These are phyloP conservation scores for Troides helena DNA, from an alignment of 2,888 invertebrate genomes.

Conservation along the genomic window DNA sequence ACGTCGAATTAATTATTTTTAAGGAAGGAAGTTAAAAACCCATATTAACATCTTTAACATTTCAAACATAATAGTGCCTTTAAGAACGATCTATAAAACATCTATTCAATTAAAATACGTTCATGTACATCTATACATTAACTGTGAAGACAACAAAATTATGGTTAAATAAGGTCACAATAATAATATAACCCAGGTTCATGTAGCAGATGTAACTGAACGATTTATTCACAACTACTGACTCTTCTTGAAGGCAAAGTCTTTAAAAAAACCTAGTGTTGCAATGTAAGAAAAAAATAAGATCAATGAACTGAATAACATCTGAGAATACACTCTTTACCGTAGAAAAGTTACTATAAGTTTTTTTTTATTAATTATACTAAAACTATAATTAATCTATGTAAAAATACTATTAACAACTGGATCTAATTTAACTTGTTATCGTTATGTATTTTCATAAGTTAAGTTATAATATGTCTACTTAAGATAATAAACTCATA, in stretches of 20 bases:
- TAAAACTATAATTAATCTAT: background rate
- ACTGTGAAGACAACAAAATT: background rate
- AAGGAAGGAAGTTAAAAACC: background rate
- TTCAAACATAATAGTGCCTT: background rate
- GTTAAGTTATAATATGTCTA: background rate
- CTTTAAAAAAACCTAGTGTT: background rate
- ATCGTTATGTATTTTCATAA: background rate
- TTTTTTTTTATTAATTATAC: background rate
- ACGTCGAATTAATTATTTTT: background rate
- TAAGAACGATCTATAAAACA: background rate
- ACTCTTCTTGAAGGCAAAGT: background rate
- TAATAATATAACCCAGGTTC: background rate
- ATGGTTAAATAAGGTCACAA: background rate
- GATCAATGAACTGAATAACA: background rate
- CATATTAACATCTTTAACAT: background rate
- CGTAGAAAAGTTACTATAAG: background rate
- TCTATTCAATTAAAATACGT: background rate
- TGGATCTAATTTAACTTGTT: background rate
- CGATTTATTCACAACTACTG: background rate
- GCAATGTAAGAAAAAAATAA: background rate
- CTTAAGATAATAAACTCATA: constrained; percentile 1
- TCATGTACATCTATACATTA: background rate
- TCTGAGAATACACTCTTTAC: background rate
- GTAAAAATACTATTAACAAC: background rate
- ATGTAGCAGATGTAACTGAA: background rate